Percentiles rank a stretch among this genome's conserved stretches.
Evolutionary conservation across 1,140 invertebrate genomes (phyloP).

Genomic region (Melipona quadrifasciata): DNA sequence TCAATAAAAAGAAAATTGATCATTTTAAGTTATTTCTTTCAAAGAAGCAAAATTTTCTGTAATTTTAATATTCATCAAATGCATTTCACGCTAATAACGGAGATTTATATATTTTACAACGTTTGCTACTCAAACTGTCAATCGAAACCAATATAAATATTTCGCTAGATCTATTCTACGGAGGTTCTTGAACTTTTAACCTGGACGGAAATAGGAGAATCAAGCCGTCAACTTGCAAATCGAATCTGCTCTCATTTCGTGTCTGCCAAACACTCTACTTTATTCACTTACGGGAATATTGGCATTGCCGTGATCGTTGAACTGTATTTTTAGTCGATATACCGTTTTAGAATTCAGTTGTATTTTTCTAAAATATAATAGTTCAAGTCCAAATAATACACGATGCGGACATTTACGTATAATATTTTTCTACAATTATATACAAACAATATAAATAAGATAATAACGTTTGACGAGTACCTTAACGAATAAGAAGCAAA

Average conservation of each 20-base stretch:
- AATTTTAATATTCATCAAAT: not conserved
- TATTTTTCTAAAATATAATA: not conserved
- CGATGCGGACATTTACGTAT: not conserved
- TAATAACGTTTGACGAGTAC: not conserved
- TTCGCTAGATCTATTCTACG: not conserved
- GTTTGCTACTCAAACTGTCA: not conserved
- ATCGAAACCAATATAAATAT: not conserved
- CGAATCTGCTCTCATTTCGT: conserved; percentile 54
- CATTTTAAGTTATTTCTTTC: not conserved
- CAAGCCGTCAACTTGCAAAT: conserved; percentile 42
- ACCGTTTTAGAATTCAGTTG: not conserved
- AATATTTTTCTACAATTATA: not conserved
- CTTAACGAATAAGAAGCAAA: not conserved
- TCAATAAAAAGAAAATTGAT: not conserved
- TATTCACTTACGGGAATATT: conserved; percentile 37
- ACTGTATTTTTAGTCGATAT: conserved; percentile 4
- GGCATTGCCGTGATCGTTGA: not conserved
- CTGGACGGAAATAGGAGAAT: conserved; percentile 54
- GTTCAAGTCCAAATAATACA: not conserved
- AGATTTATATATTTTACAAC: not conserved
- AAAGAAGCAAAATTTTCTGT: not conserved
- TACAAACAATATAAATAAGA: not conserved
- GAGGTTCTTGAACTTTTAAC: conserved; percentile 63
- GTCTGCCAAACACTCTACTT: conserved; percentile 42
- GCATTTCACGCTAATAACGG: not conserved